phyloP scores from a whole-genome alignment of 2,113 vertebrate species.

The Naja naja region DNA sequence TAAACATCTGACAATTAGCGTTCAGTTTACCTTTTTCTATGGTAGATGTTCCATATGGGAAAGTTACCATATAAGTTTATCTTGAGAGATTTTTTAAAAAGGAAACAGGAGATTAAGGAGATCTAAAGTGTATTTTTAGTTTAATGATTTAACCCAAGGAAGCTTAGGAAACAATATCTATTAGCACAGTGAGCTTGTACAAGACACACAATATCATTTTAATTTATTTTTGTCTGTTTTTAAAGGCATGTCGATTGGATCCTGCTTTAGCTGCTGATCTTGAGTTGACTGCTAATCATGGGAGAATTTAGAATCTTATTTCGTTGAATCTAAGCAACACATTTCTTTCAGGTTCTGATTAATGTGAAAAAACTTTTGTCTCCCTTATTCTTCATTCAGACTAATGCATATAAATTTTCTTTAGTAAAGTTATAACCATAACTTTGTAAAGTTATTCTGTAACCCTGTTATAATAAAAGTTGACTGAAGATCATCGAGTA shows the following conservation, averaged over 20 bases:
- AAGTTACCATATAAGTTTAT: not conserved
- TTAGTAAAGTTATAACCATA: not conserved
- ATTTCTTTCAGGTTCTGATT: not conserved
- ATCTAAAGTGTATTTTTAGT: not conserved
- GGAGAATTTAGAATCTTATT: slow-evolving; percentile 63
- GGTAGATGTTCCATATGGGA: not conserved
- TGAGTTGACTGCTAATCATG: slow-evolving; percentile 67
- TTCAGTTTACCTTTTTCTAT: not conserved
- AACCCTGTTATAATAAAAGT: not conserved
- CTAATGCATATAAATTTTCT: not conserved
- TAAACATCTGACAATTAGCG: not conserved
- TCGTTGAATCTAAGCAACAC: slow-evolving; percentile 21
- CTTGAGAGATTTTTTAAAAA: not conserved
- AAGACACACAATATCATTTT: not conserved
- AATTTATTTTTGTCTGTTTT: slow-evolving; percentile 41
- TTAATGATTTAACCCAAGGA: not conserved
- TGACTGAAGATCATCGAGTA: not conserved
- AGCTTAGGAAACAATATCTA: not conserved
- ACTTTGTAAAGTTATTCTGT: not conserved
- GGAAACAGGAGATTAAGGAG: not conserved
- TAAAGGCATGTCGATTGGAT: slow-evolving; percentile 70
- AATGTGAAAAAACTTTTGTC: not conserved
- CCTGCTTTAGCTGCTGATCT: slow-evolving; percentile 66
- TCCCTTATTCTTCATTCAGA: not conserved
- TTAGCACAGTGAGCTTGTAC: not conserved